Percentiles rank a stretch among this genome's conserved stretches.
These are phyloP conservation scores for Narcine bancroftii DNA, from an alignment of 2,113 vertebrate genomes.

Conservation along the genomic window DNA sequence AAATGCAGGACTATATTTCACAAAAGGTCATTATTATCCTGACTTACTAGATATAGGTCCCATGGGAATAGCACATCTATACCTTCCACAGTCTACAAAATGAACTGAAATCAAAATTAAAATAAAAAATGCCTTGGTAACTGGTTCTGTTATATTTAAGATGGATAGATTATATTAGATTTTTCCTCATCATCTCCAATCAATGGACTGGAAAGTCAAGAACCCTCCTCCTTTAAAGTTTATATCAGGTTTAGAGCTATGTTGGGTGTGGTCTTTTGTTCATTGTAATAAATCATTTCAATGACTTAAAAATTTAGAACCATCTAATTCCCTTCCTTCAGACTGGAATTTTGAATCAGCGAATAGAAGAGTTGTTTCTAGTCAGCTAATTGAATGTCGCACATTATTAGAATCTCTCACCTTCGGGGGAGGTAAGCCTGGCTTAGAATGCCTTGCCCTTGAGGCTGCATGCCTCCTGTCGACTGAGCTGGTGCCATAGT, in stretches of 20 bases:
- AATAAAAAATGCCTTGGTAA: neutral
- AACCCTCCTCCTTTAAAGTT: too few relatives aligned
- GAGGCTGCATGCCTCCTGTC: constrained; percentile 9
- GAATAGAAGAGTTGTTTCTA: neutral
- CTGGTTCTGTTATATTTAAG: neutral
- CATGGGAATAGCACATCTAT: neutral
- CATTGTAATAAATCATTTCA: neutral
- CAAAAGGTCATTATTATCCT: neutral
- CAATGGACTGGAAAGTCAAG: neutral
- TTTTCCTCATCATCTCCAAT: neutral
- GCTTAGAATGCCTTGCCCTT: constrained; percentile 13
- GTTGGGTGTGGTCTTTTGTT: neutral
- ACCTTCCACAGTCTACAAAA: neutral
- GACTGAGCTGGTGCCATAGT: constrained; percentile 27
- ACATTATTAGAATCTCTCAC: constrained; percentile 22
- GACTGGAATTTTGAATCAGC: neutral
- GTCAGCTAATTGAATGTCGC: neutral
- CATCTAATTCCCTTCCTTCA: neutral
- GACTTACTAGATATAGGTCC: too few relatives aligned
- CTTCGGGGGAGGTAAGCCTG: constrained; percentile 12
- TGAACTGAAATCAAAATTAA: neutral
- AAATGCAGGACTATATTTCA: neutral
- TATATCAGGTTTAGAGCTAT: neutral
- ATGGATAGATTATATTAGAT: neutral
- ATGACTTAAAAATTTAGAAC: neutral